Percentiles rank a stretch among this genome's conserved stretches.
phyloP scores from a whole-genome alignment of 92 coral and sea anemone species.

The Desmophyllum pertusum region DNA sequence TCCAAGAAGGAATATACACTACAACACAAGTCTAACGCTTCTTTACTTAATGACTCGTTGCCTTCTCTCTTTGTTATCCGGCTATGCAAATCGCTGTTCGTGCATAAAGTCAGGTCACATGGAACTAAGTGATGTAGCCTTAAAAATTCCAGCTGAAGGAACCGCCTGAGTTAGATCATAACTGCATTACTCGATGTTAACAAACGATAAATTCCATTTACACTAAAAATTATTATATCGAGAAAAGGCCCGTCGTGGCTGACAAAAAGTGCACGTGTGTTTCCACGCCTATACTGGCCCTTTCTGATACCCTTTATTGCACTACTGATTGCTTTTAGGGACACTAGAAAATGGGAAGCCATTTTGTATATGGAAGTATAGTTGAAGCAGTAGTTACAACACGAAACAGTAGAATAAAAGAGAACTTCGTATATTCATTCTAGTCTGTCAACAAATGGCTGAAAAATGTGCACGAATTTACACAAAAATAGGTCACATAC shows the following conservation, averaged over 20 bases:
- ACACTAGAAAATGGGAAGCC: background rate
- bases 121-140: no score
- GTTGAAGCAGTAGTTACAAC: conserved; percentile 5
- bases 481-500: background rate
- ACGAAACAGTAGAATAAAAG: background rate
- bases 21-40: no score
- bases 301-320: conserved; percentile 16
- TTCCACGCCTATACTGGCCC: conserved; percentile 28
- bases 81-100: no score
- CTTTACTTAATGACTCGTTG: no score
- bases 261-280: background rate
- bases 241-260: background rate
- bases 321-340: conserved; percentile 7
- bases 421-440: background rate
- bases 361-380: conserved; percentile 18
- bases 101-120: no score
- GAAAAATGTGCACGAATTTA: background rate
- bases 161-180: no score
- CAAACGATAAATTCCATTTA: no score
- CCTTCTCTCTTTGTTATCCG: no score
- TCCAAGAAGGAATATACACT: no score
- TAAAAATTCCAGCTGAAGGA: no score
- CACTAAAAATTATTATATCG: background rate
- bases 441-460: background rate
- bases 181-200: no score